Base-by-base conservation (phyloP, 2,113 vertebrate species). In the Pelusios castaneus region DNA sequence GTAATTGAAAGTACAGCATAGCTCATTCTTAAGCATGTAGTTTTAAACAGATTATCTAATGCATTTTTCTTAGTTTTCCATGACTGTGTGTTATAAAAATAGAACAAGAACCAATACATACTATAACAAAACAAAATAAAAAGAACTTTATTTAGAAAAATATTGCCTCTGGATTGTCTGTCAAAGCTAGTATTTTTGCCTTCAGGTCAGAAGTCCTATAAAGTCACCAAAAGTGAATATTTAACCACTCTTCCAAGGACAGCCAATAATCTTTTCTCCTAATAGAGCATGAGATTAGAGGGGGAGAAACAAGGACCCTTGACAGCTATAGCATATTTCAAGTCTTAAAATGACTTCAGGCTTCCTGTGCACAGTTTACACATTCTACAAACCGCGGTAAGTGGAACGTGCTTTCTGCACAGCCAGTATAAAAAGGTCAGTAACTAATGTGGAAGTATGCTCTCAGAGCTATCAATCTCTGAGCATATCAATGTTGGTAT, bases 151-250 rank as follows among this genome's bases (percentile, higher is more conserved):
- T 94, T 94, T n/a, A 73, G 60, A 25, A 94, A 90, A 91, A 63
- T 78, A 58, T 85, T 96, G 52, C 38, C 25, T 70, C 51, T 89
- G 75, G 70, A 60, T 38, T 80, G 27, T 24, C 85, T 92, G 56
- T 87, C 89, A 90, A 75, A 88, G 58, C 25, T 82, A 51, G 19
- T 85, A 24, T 85, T 94, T 89, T 96, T 89, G 55, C 76, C 45
- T 73, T 70, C 14, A 87, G 70, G 85, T 92, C 85, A 92, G 90
- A 95, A 95, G 87, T 94, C 82, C 73, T 89, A 83, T 77, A n/a
- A n/a, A n/a, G n/a, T n/a, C n/a, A 60, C 47, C 85, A 82, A 87
- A 82, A 92, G 79, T 91, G 93, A 97, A 94, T 96, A 92, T 96
- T 93, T 95, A 95, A 95, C 84, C 67, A 79, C 11, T 90, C 5